These are phyloP conservation scores for Tenthredo scrophulariae DNA, from an alignment of 2,888 invertebrate genomes.

Conservation along the genomic window DNA sequence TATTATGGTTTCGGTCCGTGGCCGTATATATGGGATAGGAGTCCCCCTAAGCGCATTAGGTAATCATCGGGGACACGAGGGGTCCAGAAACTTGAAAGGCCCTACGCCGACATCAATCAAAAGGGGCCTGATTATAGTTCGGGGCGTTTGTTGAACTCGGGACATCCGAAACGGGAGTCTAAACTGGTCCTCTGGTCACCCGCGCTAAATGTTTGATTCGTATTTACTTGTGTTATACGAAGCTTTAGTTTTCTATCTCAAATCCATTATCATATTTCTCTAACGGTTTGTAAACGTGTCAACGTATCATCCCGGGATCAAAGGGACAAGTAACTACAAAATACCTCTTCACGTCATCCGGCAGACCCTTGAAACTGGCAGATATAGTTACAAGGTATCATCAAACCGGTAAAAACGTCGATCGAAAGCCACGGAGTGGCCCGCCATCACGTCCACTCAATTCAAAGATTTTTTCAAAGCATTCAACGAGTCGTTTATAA, in stretches of 20 bases:
- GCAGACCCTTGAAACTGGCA: constrained; percentile 27
- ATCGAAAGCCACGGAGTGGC: not conserved
- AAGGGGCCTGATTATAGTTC: constrained; percentile 36
- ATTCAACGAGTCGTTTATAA: constrained; percentile 20
- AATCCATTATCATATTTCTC: constrained; percentile 6
- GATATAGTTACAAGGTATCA: constrained; percentile 8
- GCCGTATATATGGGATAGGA: constrained; percentile 12
- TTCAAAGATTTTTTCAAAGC: not conserved
- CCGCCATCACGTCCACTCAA: not conserved
- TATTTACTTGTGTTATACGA: constrained; percentile 18
- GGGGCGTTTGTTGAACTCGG: constrained; percentile 33
- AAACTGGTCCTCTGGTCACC: constrained; percentile 11
- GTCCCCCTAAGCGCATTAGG: constrained; percentile 51
- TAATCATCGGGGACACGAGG: constrained; percentile 56
- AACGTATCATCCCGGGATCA: constrained; percentile 29
- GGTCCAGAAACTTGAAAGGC: constrained; percentile 68
- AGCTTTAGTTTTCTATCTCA: not conserved
- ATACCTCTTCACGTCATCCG: constrained; percentile 19
- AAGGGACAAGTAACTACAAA: constrained; percentile 25
- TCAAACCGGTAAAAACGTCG: constrained; percentile 42
- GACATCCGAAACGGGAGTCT: constrained; percentile 33
- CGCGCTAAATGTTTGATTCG: constrained; percentile 50
- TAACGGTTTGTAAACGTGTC: constrained; percentile 20
- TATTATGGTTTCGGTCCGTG: constrained; percentile 1
- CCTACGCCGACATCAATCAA: constrained; percentile 68